A percentile compares a stretch with the other conserved stretches of the same genome.
Conservation (phyloP, 2,797 vertebrate species). For the Argya squamiceps region DNA sequence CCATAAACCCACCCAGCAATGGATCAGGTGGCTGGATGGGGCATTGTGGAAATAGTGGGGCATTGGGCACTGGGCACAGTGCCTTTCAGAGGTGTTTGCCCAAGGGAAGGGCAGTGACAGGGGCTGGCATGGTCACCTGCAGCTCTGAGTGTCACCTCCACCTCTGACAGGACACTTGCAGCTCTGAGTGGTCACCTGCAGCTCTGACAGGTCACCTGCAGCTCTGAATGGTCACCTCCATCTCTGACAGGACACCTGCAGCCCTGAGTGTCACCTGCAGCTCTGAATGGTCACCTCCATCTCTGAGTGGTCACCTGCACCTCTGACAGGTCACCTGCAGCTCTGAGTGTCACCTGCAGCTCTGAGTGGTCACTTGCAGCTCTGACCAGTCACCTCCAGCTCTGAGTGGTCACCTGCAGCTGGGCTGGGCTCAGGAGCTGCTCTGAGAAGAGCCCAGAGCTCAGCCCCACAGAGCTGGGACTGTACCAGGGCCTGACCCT, state of each 20-base stretch:
- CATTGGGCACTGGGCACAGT: rapidly evolving
- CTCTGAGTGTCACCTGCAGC: not conserved
- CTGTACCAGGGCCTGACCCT: not conserved
- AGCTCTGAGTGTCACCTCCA: not conserved
- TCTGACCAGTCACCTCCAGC: rapidly evolving
- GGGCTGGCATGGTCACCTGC: rapidly evolving
- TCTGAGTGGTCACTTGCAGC: rapidly evolving
- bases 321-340: too few relatives aligned
- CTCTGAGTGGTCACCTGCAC: too few relatives aligned
- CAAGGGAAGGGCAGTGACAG: not conserved
- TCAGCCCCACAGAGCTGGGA: not conserved
- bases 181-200: not conserved
- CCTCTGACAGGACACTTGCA: rapidly evolving
- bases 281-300: not conserved
- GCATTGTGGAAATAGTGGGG: rapidly evolving
- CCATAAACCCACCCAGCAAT: rapidly evolving
- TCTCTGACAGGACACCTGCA: rapidly evolving
- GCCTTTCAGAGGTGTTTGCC: not conserved
- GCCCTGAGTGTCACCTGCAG: rapidly evolving
- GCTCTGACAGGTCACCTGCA: not conserved
- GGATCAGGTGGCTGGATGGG: not conserved
- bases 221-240: not conserved
- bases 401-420: not conserved
- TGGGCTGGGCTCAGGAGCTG: not conserved
- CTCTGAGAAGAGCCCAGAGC: not conserved